phyloP scores from a whole-genome alignment of 2,797 vertebrate species.

The Lycodopsis pacificus region DNA sequence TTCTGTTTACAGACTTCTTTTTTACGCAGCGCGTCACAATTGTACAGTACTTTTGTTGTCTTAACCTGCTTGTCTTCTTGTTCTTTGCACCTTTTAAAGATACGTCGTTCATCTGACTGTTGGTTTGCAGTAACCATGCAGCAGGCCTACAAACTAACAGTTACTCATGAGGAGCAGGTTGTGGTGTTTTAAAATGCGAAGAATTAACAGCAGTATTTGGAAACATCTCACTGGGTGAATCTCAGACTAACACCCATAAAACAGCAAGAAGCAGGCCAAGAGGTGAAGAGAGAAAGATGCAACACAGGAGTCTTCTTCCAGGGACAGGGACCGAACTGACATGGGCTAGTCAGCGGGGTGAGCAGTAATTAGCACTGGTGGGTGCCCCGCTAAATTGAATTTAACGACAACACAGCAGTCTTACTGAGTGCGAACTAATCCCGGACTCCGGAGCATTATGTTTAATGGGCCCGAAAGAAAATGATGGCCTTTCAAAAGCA shows the following conservation, averaged over 20 bases:
- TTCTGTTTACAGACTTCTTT: too few species aligned
- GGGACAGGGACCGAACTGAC: conserved; percentile 62
- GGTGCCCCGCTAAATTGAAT: conserved; percentile 84
- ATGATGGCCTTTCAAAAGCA: conserved; percentile 86
- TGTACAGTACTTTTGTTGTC: too few species aligned
- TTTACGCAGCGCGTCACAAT: too few species aligned
- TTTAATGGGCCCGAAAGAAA: conserved; percentile 87
- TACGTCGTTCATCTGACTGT: not conserved
- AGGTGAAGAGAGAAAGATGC: not conserved
- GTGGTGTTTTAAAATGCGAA: not conserved
- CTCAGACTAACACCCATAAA: not conserved
- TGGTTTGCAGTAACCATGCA: not conserved
- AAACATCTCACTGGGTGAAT: not conserved
- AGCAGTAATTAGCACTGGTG: conserved; percentile 81
- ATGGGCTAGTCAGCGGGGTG: conserved; percentile 54
- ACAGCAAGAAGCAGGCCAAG: not conserved
- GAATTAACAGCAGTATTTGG: not conserved
- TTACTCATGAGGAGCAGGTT: conserved; percentile 8
- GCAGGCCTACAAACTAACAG: not conserved
- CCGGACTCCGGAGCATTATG: conserved; percentile 81
- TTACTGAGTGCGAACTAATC: conserved; percentile 82
- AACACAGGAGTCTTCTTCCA: conserved; percentile 24
- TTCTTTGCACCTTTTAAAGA: not conserved
- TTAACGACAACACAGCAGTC: conserved; percentile 86
- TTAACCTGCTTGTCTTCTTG: not conserved